Evolutionary conservation across 2,888 invertebrate genomes (phyloP).

Genomic region (Cephonodes hylas): DNA sequence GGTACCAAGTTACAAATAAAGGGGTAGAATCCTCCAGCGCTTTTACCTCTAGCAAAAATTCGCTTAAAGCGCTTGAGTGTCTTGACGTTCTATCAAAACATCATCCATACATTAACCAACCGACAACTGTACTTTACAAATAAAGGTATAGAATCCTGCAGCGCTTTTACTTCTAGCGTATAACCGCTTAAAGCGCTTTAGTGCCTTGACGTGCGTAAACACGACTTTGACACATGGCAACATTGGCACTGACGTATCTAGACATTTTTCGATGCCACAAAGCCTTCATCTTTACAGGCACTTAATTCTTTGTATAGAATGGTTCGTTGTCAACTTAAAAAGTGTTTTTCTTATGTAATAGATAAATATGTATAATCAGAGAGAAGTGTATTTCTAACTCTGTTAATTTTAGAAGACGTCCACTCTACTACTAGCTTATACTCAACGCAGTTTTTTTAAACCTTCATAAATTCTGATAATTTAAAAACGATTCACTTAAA

Average conservation of each 20-base stretch:
- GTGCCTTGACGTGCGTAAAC: conserved; percentile 20
- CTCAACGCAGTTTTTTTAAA: too few species aligned
- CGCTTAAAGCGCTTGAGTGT: conserved; percentile 24
- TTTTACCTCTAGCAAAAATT: background rate
- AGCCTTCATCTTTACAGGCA: background rate
- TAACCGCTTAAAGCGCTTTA: conserved; percentile 24
- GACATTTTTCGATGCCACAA: conserved; percentile 11
- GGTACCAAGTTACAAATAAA: background rate
- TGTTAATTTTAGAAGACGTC: too few species aligned
- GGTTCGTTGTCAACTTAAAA: too few species aligned
- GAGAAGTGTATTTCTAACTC: too few species aligned
- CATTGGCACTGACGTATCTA: conserved; percentile 23
- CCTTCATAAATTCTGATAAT: too few species aligned
- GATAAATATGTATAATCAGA: too few species aligned
- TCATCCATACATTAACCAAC: background rate
- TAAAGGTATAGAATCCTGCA: background rate
- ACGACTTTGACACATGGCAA: conserved; percentile 30
- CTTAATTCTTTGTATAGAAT: background rate
- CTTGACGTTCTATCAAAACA: too few species aligned
- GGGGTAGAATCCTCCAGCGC: background rate
- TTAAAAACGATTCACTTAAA: too few species aligned
- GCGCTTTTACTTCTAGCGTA: background rate
- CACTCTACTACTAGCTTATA: too few species aligned
- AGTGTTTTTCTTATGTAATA: too few species aligned
- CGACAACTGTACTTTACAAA: background rate